Percentiles rank a stretch among this genome's conserved stretches.
These are phyloP conservation scores for Copidosoma floridanum DNA, from an alignment of 1,140 invertebrate species.

Conservation along the genomic window DNA sequence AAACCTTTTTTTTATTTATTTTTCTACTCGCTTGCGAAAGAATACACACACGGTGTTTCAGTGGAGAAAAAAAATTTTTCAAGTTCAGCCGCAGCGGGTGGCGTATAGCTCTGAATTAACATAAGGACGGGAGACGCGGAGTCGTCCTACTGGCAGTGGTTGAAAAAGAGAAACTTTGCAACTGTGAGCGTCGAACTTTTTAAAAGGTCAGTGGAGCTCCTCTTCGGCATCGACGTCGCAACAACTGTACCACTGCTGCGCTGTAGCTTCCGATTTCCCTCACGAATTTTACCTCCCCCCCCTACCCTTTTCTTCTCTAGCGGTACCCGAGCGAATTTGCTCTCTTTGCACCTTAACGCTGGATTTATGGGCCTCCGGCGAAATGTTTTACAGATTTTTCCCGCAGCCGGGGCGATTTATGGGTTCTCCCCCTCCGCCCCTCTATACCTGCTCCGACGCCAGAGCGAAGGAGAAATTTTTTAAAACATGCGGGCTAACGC, in stretches of 20 bases:
- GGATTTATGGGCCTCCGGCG: conserved; percentile 8
- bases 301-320: not conserved
- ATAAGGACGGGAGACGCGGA: conserved; percentile 19
- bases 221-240: not conserved
- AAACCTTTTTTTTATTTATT: too few relatives aligned
- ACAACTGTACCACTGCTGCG: not conserved
- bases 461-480: conserved; percentile 6
- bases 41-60: too few relatives aligned
- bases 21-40: too few relatives aligned
- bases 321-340: not conserved
- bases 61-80: conserved; percentile 8
- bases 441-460: too few relatives aligned
- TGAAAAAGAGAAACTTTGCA: not conserved
- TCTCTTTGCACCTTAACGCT: not conserved
- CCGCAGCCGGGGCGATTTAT: conserved; percentile 2
- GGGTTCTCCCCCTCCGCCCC: not conserved
- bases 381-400: conserved; percentile 23
- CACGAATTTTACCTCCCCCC: not conserved
- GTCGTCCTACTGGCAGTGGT: too few relatives aligned
- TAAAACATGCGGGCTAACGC: not conserved
- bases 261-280: conserved; percentile 16
- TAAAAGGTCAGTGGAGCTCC: conserved; percentile 9
- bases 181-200: conserved; percentile 3
- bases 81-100: conserved; percentile 17
- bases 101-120: conserved; percentile 30